Base-by-base conservation (phyloP, 2,113 vertebrate genomes). In the Takifugu bimaculatus region DNA sequence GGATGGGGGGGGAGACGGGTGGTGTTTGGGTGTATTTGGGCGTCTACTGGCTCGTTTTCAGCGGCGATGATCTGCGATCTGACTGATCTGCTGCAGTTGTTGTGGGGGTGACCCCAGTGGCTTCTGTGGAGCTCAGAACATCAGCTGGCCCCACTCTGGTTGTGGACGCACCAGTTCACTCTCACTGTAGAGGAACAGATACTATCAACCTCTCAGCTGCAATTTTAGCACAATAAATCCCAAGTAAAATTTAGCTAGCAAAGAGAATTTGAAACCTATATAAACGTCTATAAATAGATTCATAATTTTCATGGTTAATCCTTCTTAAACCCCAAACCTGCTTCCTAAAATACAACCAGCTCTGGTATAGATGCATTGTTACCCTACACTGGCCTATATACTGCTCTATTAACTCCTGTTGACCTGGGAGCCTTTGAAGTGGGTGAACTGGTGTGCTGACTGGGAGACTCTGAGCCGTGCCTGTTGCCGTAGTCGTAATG, bases 61-160 rank as follows among this genome's bases (percentile, higher is more conserved):
- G 32, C 44, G 43, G 63, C 66, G 72, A 80, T 81, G 84, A 87
- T 86, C 86, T 74, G 72, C 69, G 74, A 66, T 65, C 58, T 89
- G 85, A 86, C 72, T 78, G 87, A 88, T 83, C 57, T 57, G 72
- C 51, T 74, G 70, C 88, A 91, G 85, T 90, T 91, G 88, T 89
- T 66, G 52, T 49, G 51, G 52, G 58, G 47, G 55, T 77, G 74
- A 78, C 81, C 77, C 53, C 25, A 0, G 1, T 63, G 75, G 70
- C 75, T 60, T 70, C 60, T 47, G 3, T 39, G 50, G 53, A 63
- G 58, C 65, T 57, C 67, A 73, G 73, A 79, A 74, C 65, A 44
- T 60, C 72, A 86, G 57, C 68, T 62, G 28, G 35, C 28, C 47
- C 44, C 61, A 52, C 66, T 76, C 76, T 74, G 77, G 71, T 57